Percentiles rank a stretch among this genome's conserved stretches.
Conservation (phyloP, 2,888 invertebrate species). For the Microctonus brassicae region DNA sequence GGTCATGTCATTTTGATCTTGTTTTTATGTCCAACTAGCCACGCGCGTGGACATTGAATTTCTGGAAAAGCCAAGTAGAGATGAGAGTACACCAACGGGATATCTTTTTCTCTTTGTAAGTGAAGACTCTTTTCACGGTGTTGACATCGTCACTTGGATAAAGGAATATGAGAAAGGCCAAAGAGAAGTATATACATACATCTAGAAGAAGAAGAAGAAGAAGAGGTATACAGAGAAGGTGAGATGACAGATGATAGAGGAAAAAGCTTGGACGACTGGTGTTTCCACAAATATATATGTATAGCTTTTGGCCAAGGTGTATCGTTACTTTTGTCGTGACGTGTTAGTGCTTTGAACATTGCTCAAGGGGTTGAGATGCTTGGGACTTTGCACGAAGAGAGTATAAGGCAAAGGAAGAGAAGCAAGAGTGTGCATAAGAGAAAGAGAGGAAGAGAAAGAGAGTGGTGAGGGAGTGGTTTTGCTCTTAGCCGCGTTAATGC, state of each 20-base stretch:
- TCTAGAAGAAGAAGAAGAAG: slow-evolving; percentile 15
- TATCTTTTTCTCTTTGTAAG: slow-evolving; percentile 27
- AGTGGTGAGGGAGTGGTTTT: slow-evolving; percentile 42
- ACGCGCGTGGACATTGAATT: slow-evolving; percentile 27
- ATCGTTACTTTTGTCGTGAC: slow-evolving; percentile 62
- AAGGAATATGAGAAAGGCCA: not conserved
- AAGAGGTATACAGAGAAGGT: too few species aligned
- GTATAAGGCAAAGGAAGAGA: slow-evolving; percentile 31
- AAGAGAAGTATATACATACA: not conserved
- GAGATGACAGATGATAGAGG: not conserved
- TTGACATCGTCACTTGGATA: slow-evolving; percentile 12
- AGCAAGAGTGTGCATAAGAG: slow-evolving; percentile 39
- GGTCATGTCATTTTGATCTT: slow-evolving; percentile 9
- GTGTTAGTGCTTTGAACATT: slow-evolving; percentile 59
- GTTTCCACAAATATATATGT: slow-evolving; percentile 10
- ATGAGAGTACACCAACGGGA: slow-evolving; percentile 1
- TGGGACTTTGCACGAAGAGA: slow-evolving; percentile 25
- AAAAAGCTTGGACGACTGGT: slow-evolving; percentile 18
- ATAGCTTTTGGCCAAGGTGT: slow-evolving; percentile 55
- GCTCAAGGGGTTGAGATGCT: slow-evolving; percentile 54
- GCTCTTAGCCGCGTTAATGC: slow-evolving; percentile 69
- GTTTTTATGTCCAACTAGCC: slow-evolving; percentile 39
- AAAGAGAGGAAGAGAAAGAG: slow-evolving; percentile 42
- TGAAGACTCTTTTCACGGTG: slow-evolving; percentile 19
- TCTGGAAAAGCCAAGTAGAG: slow-evolving; percentile 29